phyloP scores from a whole-genome alignment of 2,888 invertebrate genomes.

The Monopis laevigella region DNA sequence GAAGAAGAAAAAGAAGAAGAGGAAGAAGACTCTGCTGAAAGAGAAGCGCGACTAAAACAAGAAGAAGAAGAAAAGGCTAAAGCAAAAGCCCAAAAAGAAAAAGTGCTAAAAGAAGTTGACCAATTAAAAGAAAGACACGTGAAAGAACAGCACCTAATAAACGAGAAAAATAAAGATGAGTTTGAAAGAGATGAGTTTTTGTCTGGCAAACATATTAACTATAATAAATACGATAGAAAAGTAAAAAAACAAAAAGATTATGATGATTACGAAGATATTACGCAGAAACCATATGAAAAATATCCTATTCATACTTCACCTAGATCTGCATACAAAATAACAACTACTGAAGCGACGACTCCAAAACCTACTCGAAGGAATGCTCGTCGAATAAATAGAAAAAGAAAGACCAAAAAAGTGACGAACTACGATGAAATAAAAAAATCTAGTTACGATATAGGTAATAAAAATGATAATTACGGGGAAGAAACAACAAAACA shows the following conservation, averaged over 20 bases:
- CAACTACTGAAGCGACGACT: neutral
- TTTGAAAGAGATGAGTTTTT: slow-evolving; percentile 21
- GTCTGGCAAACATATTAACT: neutral
- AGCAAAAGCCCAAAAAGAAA: slow-evolving; percentile 37
- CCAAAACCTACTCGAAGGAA: slow-evolving; percentile 3
- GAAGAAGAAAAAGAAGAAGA: slow-evolving; percentile 17
- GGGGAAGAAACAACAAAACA: too few species aligned
- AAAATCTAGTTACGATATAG: too few species aligned
- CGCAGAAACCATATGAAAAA: neutral
- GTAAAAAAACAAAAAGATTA: neutral
- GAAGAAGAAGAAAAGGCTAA: slow-evolving; percentile 17
- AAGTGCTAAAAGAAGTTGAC: slow-evolving; percentile 45
- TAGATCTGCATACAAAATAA: neutral
- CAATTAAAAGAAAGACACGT: slow-evolving; percentile 47
- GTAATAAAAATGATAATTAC: too few species aligned
- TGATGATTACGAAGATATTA: neutral
- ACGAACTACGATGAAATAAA: too few species aligned
- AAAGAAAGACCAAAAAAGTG: slow-evolving; percentile 1
- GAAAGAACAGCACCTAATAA: slow-evolving; percentile 41
- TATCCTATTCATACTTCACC: neutral
- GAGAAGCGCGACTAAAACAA: slow-evolving; percentile 15
- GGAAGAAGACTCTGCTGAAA: slow-evolving; percentile 18
- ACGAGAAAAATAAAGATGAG: slow-evolving; percentile 47
- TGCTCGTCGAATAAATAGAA: neutral
- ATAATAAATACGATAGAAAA: neutral